Evolutionary conservation across 2,888 invertebrate genomes (phyloP).

Genomic region (Cerastis leucographa): DNA sequence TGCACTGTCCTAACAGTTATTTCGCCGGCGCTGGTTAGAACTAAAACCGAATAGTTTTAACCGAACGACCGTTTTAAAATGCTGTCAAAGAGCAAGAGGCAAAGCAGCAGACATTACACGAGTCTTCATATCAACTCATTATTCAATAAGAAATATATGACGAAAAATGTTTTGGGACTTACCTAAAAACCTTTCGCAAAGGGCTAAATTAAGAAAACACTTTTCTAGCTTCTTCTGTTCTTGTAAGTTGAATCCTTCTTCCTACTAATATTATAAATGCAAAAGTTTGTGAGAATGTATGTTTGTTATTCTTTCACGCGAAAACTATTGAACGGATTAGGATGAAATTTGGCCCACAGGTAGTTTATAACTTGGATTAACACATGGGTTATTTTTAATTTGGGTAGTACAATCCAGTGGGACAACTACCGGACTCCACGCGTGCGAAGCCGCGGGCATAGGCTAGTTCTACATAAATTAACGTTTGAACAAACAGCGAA

Average conservation of each 20-base stretch:
- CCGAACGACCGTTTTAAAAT: neutral
- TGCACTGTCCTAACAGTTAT: neutral
- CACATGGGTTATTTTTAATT: no score
- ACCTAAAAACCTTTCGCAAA: neutral
- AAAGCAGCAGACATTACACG: neutral
- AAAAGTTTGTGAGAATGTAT: no score
- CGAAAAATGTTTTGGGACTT: neutral
- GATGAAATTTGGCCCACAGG: no score
- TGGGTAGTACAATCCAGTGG: no score
- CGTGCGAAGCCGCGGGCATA: no score
- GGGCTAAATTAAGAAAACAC: constrained; percentile 18
- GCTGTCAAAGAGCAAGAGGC: neutral
- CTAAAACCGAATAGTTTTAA: neutral
- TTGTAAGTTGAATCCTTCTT: constrained; percentile 2
- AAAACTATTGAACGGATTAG: no score
- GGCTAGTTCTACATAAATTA: neutral
- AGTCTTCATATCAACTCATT: neutral
- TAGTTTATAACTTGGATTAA: no score
- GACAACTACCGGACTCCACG: no score
- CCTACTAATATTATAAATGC: no score
- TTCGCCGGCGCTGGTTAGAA: neutral
- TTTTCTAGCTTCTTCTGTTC: constrained; percentile 4
- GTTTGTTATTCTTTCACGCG: no score
- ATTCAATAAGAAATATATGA: no score
- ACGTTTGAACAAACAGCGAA: neutral